A percentile compares a stretch with the other conserved stretches of the same genome.
Evolutionary conservation across 2,797 vertebrate genomes (phyloP).

Genomic region (Diglossa cyanea): DNA sequence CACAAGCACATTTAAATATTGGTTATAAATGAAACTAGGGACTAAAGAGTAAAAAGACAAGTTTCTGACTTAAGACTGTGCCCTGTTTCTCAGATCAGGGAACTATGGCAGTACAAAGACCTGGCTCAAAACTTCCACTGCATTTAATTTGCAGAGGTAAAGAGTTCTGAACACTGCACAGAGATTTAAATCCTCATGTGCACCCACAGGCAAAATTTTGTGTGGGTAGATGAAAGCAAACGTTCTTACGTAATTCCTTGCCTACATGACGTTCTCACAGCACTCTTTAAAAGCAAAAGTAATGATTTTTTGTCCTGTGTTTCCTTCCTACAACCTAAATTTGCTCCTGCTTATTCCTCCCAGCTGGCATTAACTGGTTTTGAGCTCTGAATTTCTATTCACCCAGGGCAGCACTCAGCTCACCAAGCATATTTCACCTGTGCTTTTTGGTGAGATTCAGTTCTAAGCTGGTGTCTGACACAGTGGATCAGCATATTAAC

Average conservation of each 20-base stretch:
- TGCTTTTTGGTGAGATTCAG: background rate
- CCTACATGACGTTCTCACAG: constrained; percentile 48
- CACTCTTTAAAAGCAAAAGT: constrained; percentile 19
- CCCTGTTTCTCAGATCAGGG: background rate
- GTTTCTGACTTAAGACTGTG: background rate
- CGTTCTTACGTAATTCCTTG: constrained; percentile 50
- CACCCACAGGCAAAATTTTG: constrained; percentile 58
- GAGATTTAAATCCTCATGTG: constrained; percentile 52
- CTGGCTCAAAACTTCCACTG: background rate
- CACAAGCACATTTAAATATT: background rate
- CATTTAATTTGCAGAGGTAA: constrained; percentile 31
- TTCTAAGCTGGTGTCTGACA: constrained; percentile 14
- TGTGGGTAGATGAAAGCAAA: constrained; percentile 63
- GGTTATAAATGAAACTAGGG: background rate
- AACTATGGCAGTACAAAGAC: background rate
- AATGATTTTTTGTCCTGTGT: background rate
- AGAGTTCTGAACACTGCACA: constrained; percentile 18
- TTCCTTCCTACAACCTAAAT: background rate
- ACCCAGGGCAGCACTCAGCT: background rate
- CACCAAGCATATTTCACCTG: background rate
- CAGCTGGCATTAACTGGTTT: background rate
- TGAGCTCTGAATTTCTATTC: background rate
- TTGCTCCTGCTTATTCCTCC: background rate
- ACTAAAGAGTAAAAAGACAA: background rate
- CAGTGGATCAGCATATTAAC: constrained; percentile 28